A percentile compares a stretch with the other conserved stretches of the same genome.
Evolutionary conservation across 2,888 invertebrate genomes (phyloP).

Genomic region (Beris chalybata): DNA sequence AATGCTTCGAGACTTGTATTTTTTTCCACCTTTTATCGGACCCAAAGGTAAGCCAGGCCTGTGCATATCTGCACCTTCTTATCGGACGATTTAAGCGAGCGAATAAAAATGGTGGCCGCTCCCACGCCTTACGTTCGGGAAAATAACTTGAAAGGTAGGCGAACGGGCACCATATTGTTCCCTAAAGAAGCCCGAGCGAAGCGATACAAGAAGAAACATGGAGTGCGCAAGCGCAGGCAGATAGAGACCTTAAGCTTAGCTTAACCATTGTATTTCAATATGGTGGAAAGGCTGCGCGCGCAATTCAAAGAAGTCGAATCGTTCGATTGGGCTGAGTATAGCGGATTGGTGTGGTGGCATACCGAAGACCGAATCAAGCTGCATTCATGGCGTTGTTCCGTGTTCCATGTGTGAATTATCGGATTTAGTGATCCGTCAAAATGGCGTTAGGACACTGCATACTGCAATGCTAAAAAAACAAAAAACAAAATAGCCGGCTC

Average conservation of each 20-base stretch:
- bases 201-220: background rate
- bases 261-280: background rate
- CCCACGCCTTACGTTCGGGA: conserved; percentile 19
- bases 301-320: no score
- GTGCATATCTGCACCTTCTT: conserved; percentile 2
- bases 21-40: conserved; percentile 14
- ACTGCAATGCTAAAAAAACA: background rate
- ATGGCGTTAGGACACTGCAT: background rate
- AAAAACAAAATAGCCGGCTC: background rate
- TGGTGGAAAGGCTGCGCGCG: conserved; percentile 3
- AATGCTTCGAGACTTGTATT: conserved; percentile 10
- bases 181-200: background rate
- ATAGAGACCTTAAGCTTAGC: background rate
- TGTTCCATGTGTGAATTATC: no score
- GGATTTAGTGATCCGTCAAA: background rate
- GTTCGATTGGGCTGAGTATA: no score
- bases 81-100: conserved; percentile 14
- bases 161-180: conserved; percentile 4
- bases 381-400: no score
- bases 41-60: no score
- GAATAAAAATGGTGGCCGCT: conserved; percentile 13
- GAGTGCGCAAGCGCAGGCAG: conserved; percentile 20
- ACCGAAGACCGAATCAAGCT: no score
- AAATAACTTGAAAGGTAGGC: conserved; percentile 18
- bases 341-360: no score